Percentiles rank a stretch among this genome's conserved stretches.
Conservation (phyloP, 1,140 invertebrate species). For the Melitaea cinxia region DNA sequence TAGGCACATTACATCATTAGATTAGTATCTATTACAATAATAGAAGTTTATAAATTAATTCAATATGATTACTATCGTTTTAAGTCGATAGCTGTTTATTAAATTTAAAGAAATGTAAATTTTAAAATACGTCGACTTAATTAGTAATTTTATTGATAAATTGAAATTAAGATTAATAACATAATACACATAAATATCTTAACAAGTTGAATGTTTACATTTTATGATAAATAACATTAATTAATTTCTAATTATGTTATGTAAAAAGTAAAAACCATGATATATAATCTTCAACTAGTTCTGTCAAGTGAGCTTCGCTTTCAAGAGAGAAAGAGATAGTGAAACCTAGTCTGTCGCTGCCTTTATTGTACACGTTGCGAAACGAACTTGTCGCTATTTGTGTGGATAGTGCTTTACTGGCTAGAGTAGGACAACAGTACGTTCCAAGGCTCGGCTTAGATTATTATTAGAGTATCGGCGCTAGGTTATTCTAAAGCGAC, state of each 20-base stretch:
- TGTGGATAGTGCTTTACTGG: conserved; percentile 51
- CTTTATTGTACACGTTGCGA: conserved; percentile 59
- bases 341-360: conserved; percentile 53
- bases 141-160: not conserved
- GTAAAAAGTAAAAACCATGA: conserved; percentile 18
- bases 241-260: not conserved
- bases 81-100: too few relatives aligned
- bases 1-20: not conserved
- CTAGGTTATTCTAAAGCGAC: conserved; percentile 81
- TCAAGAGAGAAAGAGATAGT: conserved; percentile 69
- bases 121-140: not conserved
- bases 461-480: conserved; percentile 81
- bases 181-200: not conserved
- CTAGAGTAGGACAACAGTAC: conserved; percentile 71
- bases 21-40: too few relatives aligned
- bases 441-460: conserved; percentile 68
- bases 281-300: conserved; percentile 53
- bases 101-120: not conserved
- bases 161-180: not conserved
- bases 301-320: conserved; percentile 48
- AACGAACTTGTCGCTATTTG: conserved; percentile 62
- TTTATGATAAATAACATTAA: not conserved
- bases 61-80: too few relatives aligned
- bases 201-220: not conserved
- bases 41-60: too few relatives aligned